A percentile compares a stretch with the other conserved stretches of the same genome.
phyloP scores from a whole-genome alignment of 1,140 invertebrate genomes.

The Myzus persicae region DNA sequence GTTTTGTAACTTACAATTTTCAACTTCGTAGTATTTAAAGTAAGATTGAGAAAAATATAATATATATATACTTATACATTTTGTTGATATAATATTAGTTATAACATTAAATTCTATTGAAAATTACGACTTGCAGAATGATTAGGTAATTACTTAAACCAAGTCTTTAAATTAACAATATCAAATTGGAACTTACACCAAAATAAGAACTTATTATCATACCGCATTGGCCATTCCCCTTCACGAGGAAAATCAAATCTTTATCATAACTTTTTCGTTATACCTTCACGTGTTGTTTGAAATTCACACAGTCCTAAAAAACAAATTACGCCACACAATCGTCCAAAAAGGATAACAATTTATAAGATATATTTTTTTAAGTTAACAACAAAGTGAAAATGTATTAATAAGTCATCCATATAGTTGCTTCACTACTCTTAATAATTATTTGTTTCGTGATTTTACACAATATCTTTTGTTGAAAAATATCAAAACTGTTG shows the following conservation, averaged over 20 bases:
- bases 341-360: neutral
- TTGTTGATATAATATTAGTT: neutral
- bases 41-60: neutral
- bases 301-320: neutral
- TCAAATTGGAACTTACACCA: neutral
- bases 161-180: neutral
- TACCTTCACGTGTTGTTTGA: neutral
- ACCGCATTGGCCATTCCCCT: neutral
- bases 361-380: neutral
- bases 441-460: neutral
- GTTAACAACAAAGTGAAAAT: neutral
- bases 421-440: neutral
- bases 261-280: neutral
- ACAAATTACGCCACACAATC: neutral
- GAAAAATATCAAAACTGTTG: neutral
- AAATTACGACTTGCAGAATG: neutral
- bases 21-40: neutral
- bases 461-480: neutral
- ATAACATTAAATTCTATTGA: neutral
- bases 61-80: neutral
- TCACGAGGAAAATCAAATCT: neutral
- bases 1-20: neutral
- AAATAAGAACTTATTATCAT: neutral
- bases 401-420: neutral
- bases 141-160: neutral